Base-by-base conservation (phyloP, 30 jellyfish, hydroid and myxozoan genomes). In the Sanderia malayensis region DNA sequence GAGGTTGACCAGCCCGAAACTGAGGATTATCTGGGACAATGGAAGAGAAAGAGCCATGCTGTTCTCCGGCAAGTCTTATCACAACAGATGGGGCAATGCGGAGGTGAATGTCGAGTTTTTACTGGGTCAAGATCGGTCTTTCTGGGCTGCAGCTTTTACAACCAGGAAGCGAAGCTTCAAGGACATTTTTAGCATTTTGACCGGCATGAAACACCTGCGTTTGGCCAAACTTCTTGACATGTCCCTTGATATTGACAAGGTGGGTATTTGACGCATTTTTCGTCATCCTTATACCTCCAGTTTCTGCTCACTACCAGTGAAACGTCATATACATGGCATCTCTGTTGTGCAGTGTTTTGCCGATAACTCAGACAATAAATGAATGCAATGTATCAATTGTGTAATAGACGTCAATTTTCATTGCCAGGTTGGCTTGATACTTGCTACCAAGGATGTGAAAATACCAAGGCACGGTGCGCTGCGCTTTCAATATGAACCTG, bases 61-160 rank as follows among this genome's bases (percentile, higher is more conserved):
- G 0, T 44, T 81, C 31, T 81, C 94, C 33, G 94, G 94, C 19
- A 69, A 81, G 31, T 73, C 84, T 44, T 68, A 32, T 67, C 45
- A 33, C 85, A 53, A 67, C 28, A 73, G 49, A 1, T 81, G 94
- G 94, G 85, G 85, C 24, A 33, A 32, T 28, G 76, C 41, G 2
- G 58, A 68, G 23, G 86, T 81, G 13, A 53, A 81, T 44, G 78
- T 81, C 1, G 94, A 81, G 52, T 44, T 81, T 23, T 33, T 81
- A 6, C 46, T 81, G 27, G 94, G 94, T 2, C 28, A 55, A 24
- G 86, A 61, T 37, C 85, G 67, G 46, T 55, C 80, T 0, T 81
- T 66, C 59, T 81, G 94, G 94, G 84, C 77, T 4, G 65, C 83
- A 2, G 94, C 84, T 10, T 58, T 71, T 18, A 69, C 79, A 22